A percentile compares a stretch with the other conserved stretches of the same genome.
Conservation (phyloP, 2,888 invertebrate genomes). For the Bellardia bayeri region DNA sequence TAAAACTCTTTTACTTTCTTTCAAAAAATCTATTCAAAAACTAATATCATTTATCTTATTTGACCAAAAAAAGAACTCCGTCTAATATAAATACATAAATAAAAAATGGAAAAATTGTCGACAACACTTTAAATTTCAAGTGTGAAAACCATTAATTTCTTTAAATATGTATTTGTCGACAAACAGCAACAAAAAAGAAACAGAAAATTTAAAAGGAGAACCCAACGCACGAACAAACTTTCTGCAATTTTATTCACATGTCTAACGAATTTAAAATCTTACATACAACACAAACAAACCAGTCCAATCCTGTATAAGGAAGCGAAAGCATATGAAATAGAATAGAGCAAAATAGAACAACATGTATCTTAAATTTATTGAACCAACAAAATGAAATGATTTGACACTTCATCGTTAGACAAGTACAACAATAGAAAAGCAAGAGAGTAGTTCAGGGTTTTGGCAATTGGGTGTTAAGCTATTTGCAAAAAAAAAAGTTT, state of each 20-base stretch:
- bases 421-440: not conserved
- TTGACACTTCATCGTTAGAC: constrained; percentile 82
- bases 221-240: constrained; percentile 33
- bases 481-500: constrained; percentile 32
- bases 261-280: constrained; percentile 47
- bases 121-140: constrained; percentile 59
- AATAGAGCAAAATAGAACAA: not conserved
- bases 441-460: not conserved
- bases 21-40: constrained; percentile 5
- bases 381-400: constrained; percentile 76
- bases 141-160: constrained; percentile 67
- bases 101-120: constrained; percentile 35
- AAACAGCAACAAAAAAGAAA: constrained; percentile 7
- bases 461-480: constrained; percentile 12
- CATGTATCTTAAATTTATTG: constrained; percentile 60
- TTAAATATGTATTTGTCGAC: constrained; percentile 50
- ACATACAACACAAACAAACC: constrained; percentile 1
- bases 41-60: constrained; percentile 53
- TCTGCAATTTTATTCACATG: constrained; percentile 49
- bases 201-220: not conserved
- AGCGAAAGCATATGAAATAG: not conserved
- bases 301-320: not conserved
- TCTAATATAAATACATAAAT: constrained; percentile 5
- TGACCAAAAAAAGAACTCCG: not conserved
- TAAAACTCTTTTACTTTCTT: not conserved